phyloP scores from a whole-genome alignment of 1,140 invertebrate species.

The Eriocheir sinensis region DNA sequence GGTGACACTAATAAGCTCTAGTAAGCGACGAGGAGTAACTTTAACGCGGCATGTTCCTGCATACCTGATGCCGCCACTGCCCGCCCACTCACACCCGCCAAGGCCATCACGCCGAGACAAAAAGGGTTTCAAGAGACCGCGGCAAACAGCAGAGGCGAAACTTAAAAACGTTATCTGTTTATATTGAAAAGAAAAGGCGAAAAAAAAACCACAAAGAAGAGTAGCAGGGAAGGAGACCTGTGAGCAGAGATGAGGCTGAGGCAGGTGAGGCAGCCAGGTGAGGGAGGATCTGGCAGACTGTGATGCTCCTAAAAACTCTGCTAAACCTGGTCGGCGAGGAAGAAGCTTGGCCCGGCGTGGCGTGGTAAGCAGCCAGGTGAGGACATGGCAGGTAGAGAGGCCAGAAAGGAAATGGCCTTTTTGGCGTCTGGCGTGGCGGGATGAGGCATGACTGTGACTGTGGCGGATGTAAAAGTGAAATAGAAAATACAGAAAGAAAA shows the following conservation, averaged over 20 bases:
- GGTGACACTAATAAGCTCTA: neutral
- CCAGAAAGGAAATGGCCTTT: neutral
- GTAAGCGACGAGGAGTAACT: neutral
- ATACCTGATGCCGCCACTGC: neutral
- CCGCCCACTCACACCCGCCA: too few species aligned
- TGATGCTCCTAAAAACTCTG: too few species aligned
- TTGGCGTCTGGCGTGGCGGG: neutral
- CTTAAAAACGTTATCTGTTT: neutral
- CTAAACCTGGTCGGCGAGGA: too few species aligned
- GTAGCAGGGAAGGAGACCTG: neutral
- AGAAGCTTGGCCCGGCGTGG: too few species aligned
- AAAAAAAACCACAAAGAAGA: neutral
- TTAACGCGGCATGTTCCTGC: neutral
- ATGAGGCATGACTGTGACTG: neutral
- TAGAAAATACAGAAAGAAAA: neutral
- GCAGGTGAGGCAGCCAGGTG: too few species aligned
- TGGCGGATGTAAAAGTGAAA: neutral
- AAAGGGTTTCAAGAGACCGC: too few species aligned
- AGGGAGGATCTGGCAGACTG: too few species aligned
- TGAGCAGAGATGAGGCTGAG: neutral
- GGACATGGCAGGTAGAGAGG: neutral
- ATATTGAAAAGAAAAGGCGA: neutral
- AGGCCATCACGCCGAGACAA: too few species aligned
- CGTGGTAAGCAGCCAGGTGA: too few species aligned
- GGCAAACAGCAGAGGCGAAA: neutral